These are phyloP conservation scores for Prunella fulvescens DNA, from an alignment of 2,113 vertebrate genomes.

Conservation along the genomic window DNA sequence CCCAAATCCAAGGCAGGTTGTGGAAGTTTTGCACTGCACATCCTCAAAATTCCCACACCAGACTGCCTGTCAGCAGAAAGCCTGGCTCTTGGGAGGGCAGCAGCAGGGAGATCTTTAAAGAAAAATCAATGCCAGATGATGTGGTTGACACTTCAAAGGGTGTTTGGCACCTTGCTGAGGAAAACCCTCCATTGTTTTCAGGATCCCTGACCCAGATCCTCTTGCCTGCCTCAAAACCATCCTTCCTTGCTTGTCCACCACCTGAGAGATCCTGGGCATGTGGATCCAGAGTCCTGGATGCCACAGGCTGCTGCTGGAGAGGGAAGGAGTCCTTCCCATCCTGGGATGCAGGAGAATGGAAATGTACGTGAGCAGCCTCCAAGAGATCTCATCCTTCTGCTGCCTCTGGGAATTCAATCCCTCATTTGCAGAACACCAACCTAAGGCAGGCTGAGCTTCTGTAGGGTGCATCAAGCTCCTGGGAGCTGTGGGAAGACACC, in stretches of 20 bases:
- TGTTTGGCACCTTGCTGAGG: neutral
- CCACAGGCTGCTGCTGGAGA: neutral
- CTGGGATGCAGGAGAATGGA: too few relatives aligned
- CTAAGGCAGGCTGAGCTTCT: neutral
- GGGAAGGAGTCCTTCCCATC: neutral
- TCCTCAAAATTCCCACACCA: neutral
- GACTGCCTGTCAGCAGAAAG: neutral
- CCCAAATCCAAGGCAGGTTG: neutral
- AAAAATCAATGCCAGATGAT: neutral
- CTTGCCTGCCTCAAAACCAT: neutral
- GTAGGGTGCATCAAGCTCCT: neutral
- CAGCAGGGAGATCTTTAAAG: neutral
- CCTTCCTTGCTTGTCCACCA: neutral
- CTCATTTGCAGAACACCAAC: neutral
- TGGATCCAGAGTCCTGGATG: neutral
- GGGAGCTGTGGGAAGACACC: neutral
- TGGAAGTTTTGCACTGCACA: neutral
- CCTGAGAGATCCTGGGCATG: neutral
- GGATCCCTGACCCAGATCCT: neutral
- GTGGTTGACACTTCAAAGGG: conserved; percentile 30
- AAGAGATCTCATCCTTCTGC: neutral
- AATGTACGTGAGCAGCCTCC: neutral
- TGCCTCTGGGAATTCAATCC: neutral
- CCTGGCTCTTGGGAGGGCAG: neutral
- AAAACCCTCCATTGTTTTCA: neutral